These are phyloP conservation scores for Torymus tubicola DNA, from an alignment of 2,888 invertebrate species.

Conservation along the genomic window DNA sequence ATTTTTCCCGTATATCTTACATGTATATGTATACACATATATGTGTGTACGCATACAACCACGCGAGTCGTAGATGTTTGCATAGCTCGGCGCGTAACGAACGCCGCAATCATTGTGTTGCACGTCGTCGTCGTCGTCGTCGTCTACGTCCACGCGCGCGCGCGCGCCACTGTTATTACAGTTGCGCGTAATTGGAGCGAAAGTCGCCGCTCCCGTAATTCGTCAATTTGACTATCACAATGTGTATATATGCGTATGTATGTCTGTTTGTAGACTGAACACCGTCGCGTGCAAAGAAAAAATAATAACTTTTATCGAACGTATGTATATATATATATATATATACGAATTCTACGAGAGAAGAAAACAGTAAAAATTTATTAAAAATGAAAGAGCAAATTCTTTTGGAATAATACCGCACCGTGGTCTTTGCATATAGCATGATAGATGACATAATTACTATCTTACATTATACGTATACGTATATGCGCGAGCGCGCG, in stretches of 20 bases:
- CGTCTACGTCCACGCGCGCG: too few relatives aligned
- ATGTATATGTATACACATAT: not conserved
- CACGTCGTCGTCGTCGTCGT: too few relatives aligned
- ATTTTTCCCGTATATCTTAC: not conserved
- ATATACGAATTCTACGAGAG: too few relatives aligned
- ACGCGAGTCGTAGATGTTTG: constrained; percentile 2
- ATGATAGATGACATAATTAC: constrained; percentile 18
- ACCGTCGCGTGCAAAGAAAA: not conserved
- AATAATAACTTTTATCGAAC: not conserved
- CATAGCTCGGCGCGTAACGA: constrained; percentile 4
- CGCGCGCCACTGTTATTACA: not conserved
- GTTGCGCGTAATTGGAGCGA: constrained; percentile 18
- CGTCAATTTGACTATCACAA: constrained; percentile 12
- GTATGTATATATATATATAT: too few relatives aligned
- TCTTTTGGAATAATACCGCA: not conserved
- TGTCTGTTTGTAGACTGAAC: not conserved
- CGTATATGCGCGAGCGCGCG: constrained; percentile 1
- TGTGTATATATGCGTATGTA: too few relatives aligned
- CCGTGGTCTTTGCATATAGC: not conserved
- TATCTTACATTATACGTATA: constrained; percentile 8
- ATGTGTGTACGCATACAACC: not conserved
- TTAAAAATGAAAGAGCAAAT: constrained; percentile 3
- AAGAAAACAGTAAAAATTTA: not conserved
- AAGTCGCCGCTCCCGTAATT: constrained; percentile 11
- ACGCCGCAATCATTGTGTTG: not conserved